phyloP scores from a whole-genome alignment of 2,113 vertebrate genomes.

The Nanorana parkeri region DNA sequence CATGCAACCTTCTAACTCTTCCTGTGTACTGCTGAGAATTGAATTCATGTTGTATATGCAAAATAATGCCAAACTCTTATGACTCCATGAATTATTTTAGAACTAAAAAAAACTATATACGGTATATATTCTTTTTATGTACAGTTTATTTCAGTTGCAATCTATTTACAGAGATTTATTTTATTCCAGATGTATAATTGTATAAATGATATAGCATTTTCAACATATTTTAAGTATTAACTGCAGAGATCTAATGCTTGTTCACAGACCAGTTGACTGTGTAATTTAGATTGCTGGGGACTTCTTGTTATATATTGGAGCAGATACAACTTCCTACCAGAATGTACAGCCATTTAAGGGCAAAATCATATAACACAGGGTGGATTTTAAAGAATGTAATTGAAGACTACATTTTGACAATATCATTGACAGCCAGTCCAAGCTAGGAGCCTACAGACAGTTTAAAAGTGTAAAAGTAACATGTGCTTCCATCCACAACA shows the following conservation, averaged over 20 bases:
- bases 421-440: too few species aligned
- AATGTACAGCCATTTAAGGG: neutral
- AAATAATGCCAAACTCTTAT: conserved; percentile 15
- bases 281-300: conserved; percentile 21
- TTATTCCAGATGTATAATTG: conserved; percentile 53
- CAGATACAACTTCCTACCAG: neutral
- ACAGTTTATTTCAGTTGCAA: conserved; percentile 45
- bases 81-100: conserved; percentile 28
- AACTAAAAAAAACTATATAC: conserved; percentile 1
- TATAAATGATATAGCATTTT: conserved; percentile 47
- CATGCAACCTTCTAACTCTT: neutral
- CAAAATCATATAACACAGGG: neutral
- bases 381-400: neutral
- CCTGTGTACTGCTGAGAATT: neutral
- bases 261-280: conserved; percentile 48
- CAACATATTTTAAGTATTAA: conserved; percentile 51
- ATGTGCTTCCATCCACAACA: too few species aligned
- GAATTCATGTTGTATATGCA: conserved; percentile 32
- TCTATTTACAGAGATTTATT: conserved; percentile 53
- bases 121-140: conserved; percentile 49
- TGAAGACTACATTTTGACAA: too few species aligned
- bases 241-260: conserved; percentile 20
- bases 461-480: too few species aligned
- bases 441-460: too few species aligned
- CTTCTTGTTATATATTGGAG: conserved; percentile 1